Percentiles rank a stretch among this genome's conserved stretches.
These are phyloP conservation scores for Agrotis ipsilon DNA, from an alignment of 2,888 invertebrate species.

Conservation along the genomic window DNA sequence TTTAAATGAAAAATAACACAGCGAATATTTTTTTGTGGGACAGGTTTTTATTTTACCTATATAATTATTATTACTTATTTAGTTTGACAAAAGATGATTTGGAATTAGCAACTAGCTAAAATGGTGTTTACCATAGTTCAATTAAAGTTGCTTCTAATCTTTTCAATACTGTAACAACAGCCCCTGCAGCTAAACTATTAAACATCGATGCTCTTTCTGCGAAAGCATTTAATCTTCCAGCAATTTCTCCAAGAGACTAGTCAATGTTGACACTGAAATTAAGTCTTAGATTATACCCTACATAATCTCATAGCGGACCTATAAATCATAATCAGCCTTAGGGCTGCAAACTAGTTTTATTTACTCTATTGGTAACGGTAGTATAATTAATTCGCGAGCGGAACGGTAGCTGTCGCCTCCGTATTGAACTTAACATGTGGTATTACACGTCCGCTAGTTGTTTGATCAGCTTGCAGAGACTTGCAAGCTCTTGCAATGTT, in stretches of 20 bases:
- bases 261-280: slow-evolving; percentile 36
- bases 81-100: not conserved
- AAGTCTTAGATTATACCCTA: slow-evolving; percentile 40
- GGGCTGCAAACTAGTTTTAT: slow-evolving; percentile 69
- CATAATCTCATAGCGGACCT: slow-evolving; percentile 29
- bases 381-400: slow-evolving; percentile 74
- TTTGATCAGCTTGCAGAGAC: slow-evolving; percentile 52
- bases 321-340: slow-evolving; percentile 57
- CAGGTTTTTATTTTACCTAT: not conserved
- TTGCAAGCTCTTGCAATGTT: slow-evolving; percentile 59
- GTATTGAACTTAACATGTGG: slow-evolving; percentile 60
- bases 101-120: not conserved
- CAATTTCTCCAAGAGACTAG: slow-evolving; percentile 9
- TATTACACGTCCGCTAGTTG: slow-evolving; percentile 52
- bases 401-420: slow-evolving; percentile 77
- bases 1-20: not conserved
- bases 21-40: not conserved
- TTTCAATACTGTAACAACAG: not conserved
- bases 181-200: not conserved
- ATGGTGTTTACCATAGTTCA: not conserved
- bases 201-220: not conserved
- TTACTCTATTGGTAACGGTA: slow-evolving; percentile 72
- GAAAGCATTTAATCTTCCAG: not conserved
- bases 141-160: not conserved
- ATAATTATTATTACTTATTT: not conserved